phyloP scores from a whole-genome alignment of 2,113 vertebrate species.

The Forbesichthys papilliferus region DNA sequence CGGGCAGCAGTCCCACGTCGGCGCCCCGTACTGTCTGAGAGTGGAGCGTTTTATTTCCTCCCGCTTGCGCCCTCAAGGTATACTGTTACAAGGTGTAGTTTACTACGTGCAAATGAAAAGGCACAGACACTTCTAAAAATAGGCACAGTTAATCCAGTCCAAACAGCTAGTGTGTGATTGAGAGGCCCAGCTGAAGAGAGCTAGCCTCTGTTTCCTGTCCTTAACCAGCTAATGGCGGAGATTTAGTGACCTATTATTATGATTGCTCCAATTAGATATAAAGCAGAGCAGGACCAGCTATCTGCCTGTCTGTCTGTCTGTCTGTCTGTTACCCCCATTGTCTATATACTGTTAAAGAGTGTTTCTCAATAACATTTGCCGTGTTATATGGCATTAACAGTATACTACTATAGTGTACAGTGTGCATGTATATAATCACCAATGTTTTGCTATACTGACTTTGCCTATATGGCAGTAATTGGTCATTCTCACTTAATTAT shows the following conservation, averaged over 20 bases:
- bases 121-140: conserved; percentile 57
- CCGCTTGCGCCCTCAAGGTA: conserved; percentile 12
- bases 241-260: conserved; percentile 72
- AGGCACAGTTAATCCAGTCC: conserved; percentile 28
- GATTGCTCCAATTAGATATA: conserved; percentile 66
- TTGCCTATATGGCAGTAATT: too few relatives aligned
- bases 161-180: conserved; percentile 30
- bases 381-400: too few relatives aligned
- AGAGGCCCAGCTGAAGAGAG: conserved; percentile 46
- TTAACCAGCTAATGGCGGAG: conserved; percentile 60
- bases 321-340: conserved; percentile 14
- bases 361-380: too few relatives aligned
- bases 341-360: neutral
- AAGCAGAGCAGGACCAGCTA: conserved; percentile 35
- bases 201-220: conserved; percentile 67
- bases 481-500: too few relatives aligned
- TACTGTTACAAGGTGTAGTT: conserved; percentile 33
- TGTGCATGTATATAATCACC: too few relatives aligned
- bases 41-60: conserved; percentile 49
- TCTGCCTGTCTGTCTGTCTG: conserved; percentile 30
- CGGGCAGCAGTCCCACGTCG: conserved; percentile 27
- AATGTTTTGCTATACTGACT: too few relatives aligned
- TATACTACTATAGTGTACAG: too few relatives aligned
- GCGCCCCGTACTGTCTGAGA: conserved; percentile 35
- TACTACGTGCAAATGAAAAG: conserved; percentile 50